Conservation (phyloP, 1,140 invertebrate genomes). For the Metaphire vulgaris region DNA sequence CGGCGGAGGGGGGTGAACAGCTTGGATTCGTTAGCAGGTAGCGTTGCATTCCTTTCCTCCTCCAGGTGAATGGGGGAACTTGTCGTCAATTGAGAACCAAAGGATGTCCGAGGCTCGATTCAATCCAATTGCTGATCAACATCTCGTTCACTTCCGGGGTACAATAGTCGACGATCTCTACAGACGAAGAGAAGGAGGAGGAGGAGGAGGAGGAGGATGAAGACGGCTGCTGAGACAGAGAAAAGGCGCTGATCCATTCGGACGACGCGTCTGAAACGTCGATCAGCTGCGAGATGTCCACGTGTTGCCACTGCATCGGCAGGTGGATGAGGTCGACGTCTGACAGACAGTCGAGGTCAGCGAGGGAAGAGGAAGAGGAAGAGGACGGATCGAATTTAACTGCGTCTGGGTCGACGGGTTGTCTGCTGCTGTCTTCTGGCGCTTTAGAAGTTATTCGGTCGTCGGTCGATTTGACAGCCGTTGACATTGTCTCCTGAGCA, state of each 20-base stretch:
- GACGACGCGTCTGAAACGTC: background rate
- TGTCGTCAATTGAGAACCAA: too few relatives aligned
- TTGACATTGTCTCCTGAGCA: background rate
- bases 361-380: background rate
- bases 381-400: background rate
- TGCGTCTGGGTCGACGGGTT: too few relatives aligned
- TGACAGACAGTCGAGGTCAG: background rate
- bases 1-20: too few relatives aligned
- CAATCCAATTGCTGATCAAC: background rate
- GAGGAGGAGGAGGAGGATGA: background rate
- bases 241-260: background rate
- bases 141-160: background rate
- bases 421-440: too few relatives aligned
- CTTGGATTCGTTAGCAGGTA: too few relatives aligned
- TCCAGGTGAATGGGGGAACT: too few relatives aligned
- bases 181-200: background rate
- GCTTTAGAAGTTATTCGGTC: too few relatives aligned
- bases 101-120: background rate
- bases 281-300: background rate
- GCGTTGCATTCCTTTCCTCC: too few relatives aligned
- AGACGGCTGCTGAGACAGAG: background rate
- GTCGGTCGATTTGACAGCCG: background rate
- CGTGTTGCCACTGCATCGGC: background rate
- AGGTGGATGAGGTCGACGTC: background rate
- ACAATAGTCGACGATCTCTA: background rate